Base-by-base conservation (phyloP, 2,888 invertebrate genomes). In the Oscheius myriophilus region DNA sequence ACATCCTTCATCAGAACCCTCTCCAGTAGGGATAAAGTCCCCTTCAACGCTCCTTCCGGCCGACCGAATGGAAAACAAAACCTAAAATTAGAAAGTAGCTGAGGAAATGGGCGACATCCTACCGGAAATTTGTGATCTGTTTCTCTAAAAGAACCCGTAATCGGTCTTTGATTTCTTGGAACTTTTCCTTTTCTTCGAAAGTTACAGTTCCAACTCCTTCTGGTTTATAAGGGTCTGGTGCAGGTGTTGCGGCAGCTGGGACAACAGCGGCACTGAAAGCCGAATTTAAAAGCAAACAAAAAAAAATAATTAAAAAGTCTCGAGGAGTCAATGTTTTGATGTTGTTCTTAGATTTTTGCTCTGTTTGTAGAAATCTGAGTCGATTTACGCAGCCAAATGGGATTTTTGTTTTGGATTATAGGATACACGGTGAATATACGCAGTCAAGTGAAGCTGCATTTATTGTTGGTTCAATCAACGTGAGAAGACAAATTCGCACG, bases 181-280 rank as follows among this genome's bases (percentile, higher is more conserved):
- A 99, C 84, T 84, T 82, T 39, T 87, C 96, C 88, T 95, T 95
- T 88, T 98, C 98, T 87, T 95, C 96, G 85, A 94, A 92, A 14
- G 96, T 95, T 86, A 99, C 96, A 87, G 97, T 97, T 81, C 96
- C 97, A 81, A 98, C 94, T 63, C 97, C 96, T 89, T 98, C 98
- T 12, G 80, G 80, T 58, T 78, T 75, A 33, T 43, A 70, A 3
- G 59, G 59, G 11, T 59, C 59, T 23, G 18, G 49, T 16, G 49
- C 61, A 21, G 61, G 49, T 1, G 49, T 61, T 2, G 61, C 61
- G 11, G 61, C 33, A 33, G 33, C 33, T 33, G 33, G 33, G 33
- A 9, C 33, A 3, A 33, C 33, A 9, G 33, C 33, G 33, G 33
- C 9, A 9, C 33, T 33, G 33, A 33, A 33, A 33, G n/a, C n/a